Evolutionary conservation across 2,888 invertebrate species (phyloP).

Genomic region (Heliconius hortense): DNA sequence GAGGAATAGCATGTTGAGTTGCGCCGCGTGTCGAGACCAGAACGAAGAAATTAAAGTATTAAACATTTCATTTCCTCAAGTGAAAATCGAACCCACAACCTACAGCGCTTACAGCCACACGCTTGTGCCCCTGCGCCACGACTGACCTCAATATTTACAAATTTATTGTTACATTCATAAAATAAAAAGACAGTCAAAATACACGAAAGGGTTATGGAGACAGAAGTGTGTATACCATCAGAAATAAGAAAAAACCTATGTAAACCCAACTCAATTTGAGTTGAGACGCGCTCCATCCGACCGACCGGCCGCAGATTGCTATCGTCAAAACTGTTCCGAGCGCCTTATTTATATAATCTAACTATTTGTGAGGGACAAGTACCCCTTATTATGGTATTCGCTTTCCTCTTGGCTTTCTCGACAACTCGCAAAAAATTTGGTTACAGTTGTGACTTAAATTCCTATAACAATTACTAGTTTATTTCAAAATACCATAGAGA

Average conservation of each 20-base stretch:
- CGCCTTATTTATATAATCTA: conserved; percentile 81
- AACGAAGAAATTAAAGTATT: no score
- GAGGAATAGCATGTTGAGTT: no score
- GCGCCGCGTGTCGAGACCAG: no score
- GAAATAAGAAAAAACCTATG: conserved; percentile 64
- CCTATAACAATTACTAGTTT: background rate
- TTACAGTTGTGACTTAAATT: conserved; percentile 2
- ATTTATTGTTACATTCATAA: conserved; percentile 17
- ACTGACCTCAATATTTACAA: no score
- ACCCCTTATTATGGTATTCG: conserved; percentile 65
- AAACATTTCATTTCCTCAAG: no score
- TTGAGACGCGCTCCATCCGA: conserved; percentile 46
- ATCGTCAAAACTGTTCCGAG: conserved; percentile 71
- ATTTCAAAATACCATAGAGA: background rate
- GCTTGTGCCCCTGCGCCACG: no score
- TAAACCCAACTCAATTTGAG: conserved; percentile 75
- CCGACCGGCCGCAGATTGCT: conserved; percentile 69
- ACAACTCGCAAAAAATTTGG: conserved; percentile 20
- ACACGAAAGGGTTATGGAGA: conserved; percentile 31
- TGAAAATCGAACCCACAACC: no score
- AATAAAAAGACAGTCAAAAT: conserved; percentile 9
- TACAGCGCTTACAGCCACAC: no score
- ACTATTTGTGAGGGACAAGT: conserved; percentile 78
- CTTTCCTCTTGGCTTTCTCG: conserved; percentile 37
- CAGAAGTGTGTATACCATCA: conserved; percentile 52